Percentiles rank a stretch among this genome's conserved stretches.
Evolutionary conservation across 2,888 invertebrate genomes (phyloP).

Genomic region (Rhodophaea formosa): DNA sequence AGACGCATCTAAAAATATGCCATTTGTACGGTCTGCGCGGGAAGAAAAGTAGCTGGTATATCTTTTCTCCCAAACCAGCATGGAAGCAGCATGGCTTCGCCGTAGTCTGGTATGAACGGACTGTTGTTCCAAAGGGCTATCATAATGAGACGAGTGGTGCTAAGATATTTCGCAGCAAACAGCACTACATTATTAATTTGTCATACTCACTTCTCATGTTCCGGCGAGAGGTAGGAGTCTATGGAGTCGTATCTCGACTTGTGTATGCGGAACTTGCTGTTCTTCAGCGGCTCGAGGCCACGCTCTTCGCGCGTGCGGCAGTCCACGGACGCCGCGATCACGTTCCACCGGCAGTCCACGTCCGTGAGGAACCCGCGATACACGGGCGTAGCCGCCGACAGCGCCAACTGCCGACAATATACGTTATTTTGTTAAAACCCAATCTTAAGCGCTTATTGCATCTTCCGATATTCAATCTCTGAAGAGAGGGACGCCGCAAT

Average conservation of each 20-base stretch:
- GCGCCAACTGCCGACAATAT: constrained; percentile 85
- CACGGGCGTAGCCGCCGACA: constrained; percentile 97
- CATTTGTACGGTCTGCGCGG: no score
- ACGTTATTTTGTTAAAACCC: not conserved
- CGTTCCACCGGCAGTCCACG: constrained; percentile 98
- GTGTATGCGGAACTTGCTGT: constrained; percentile 90
- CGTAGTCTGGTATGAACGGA: no score
- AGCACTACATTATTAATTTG: no score
- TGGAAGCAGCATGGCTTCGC: no score
- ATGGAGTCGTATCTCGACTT: constrained; percentile 99
- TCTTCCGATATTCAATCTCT: no score
- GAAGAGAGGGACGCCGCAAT: no score
- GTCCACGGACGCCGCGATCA: constrained; percentile 97
- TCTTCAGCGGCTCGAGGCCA: constrained; percentile 86
- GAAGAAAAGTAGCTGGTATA: no score
- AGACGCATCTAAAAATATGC: no score
- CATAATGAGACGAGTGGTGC: no score
- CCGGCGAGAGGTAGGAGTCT: constrained; percentile 96
- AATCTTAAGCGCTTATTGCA: not conserved
- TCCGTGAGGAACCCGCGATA: constrained; percentile 97
- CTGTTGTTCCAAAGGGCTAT: no score
- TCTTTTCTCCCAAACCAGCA: no score
- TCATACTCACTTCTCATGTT: constrained; percentile 85
- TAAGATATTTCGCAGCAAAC: no score
- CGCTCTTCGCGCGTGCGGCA: constrained; percentile 96